Conservation (phyloP, 2,888 invertebrate species). For the Timema cristinae region DNA sequence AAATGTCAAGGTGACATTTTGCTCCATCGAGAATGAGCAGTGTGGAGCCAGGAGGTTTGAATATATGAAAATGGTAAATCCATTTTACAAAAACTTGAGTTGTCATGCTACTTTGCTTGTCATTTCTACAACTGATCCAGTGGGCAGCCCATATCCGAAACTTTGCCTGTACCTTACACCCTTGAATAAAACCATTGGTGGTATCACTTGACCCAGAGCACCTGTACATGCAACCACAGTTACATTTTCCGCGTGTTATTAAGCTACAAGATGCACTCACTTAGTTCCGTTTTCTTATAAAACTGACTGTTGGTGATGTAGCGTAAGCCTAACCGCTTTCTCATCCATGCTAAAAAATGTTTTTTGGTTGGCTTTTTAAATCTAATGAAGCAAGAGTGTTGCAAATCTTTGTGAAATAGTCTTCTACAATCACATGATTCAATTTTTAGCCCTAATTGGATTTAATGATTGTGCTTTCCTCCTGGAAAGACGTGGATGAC, state of each 20-base stretch:
- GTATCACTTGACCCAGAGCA: not conserved
- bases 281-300: not conserved
- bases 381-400: not conserved
- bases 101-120: not conserved
- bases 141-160: not conserved
- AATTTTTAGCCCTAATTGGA: conserved; percentile 1
- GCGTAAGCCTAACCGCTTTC: not conserved
- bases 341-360: not conserved
- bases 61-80: not conserved
- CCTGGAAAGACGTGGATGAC: not conserved
- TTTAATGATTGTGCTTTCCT: conserved; percentile 2
- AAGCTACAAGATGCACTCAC: not conserved
- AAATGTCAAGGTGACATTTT: not conserved
- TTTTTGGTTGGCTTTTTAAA: not conserved
- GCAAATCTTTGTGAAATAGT: not conserved
- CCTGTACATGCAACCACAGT: not conserved
- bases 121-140: conserved; percentile 10
- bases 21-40: conserved; percentile 6
- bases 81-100: not conserved
- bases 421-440: not conserved
- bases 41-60: conserved; percentile 7
- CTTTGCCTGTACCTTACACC: not conserved
- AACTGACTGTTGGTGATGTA: conserved; percentile 4
- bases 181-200: not conserved
- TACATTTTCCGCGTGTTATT: not conserved